Conservation (phyloP, 2,113 vertebrate species). For the Barbus barbus region DNA sequence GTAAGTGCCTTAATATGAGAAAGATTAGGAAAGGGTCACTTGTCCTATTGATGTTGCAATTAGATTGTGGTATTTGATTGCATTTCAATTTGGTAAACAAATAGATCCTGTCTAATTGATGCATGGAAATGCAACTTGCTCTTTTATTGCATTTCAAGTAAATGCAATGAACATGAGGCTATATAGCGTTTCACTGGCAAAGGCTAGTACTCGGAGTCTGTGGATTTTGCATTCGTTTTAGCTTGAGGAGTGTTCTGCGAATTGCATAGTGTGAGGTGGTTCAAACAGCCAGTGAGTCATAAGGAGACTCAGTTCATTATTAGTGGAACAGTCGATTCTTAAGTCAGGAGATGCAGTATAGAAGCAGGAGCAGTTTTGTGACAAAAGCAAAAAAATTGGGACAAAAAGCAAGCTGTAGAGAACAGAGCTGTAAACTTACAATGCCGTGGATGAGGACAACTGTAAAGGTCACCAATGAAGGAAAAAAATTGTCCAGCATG, state of each 20-base stretch:
- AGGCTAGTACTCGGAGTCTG: neutral
- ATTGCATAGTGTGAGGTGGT: neutral
- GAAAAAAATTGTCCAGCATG: too few relatives aligned
- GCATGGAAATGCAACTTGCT: too few relatives aligned
- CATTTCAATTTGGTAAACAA: too few relatives aligned
- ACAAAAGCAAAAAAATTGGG: neutral
- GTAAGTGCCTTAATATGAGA: too few relatives aligned
- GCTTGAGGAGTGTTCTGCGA: neutral
- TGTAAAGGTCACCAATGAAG: neutral
- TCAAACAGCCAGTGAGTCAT: conserved; percentile 26
- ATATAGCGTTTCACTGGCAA: neutral
- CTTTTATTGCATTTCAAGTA: neutral
- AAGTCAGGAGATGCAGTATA: neutral
- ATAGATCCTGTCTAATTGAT: too few relatives aligned
- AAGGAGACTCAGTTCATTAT: neutral
- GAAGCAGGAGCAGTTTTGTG: neutral
- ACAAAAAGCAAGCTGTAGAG: neutral
- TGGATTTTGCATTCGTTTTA: conserved; percentile 1
- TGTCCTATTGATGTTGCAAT: too few relatives aligned
- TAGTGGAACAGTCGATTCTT: neutral
- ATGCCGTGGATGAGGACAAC: neutral
- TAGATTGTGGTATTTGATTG: too few relatives aligned
- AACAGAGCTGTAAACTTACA: neutral
- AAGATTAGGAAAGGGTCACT: too few relatives aligned
- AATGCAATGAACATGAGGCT: conserved; percentile 4